Conservation (phyloP, 1,140 invertebrate genomes). For the Zaprionus africanus region DNA sequence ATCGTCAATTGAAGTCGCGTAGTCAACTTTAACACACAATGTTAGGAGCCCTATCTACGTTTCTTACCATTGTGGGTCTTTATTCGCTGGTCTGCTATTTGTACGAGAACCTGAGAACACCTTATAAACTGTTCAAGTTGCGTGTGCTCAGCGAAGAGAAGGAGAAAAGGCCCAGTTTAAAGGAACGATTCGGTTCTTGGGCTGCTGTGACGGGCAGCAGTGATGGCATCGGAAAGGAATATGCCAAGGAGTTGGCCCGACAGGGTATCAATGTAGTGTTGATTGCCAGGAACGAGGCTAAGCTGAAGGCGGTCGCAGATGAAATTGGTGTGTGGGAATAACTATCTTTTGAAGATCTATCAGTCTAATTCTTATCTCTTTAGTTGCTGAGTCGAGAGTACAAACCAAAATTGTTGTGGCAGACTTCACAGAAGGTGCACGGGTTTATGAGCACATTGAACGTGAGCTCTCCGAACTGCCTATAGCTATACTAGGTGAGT, state of each 20-base stretch:
- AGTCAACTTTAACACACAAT: constrained; percentile 19
- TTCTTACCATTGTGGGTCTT: constrained; percentile 49
- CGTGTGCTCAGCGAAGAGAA: constrained; percentile 1
- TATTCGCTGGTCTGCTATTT: constrained; percentile 59
- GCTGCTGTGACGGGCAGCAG: constrained; percentile 94
- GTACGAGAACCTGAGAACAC: constrained; percentile 67
- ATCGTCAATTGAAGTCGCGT: neutral
- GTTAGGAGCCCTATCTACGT: constrained; percentile 41
- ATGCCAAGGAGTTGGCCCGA: constrained; percentile 92
- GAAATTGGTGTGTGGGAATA: constrained; percentile 88
- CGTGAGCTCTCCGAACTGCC: constrained; percentile 88
- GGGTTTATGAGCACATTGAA: constrained; percentile 89
- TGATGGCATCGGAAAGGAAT: constrained; percentile 97
- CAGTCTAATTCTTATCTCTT: neutral
- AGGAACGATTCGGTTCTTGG: constrained; percentile 61
- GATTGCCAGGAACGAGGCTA: constrained; percentile 91
- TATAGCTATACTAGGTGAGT: constrained; percentile 92
- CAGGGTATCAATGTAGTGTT: constrained; percentile 93
- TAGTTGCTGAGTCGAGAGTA: constrained; percentile 85
- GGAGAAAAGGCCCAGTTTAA: constrained; percentile 28
- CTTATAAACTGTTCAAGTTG: constrained; percentile 34
- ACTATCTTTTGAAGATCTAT: neutral
- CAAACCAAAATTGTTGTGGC: constrained; percentile 90
- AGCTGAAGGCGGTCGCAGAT: constrained; percentile 89
- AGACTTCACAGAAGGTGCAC: constrained; percentile 90